Base-by-base conservation (phyloP, 2,797 vertebrate genomes). In the Orestias chungarensis region DNA sequence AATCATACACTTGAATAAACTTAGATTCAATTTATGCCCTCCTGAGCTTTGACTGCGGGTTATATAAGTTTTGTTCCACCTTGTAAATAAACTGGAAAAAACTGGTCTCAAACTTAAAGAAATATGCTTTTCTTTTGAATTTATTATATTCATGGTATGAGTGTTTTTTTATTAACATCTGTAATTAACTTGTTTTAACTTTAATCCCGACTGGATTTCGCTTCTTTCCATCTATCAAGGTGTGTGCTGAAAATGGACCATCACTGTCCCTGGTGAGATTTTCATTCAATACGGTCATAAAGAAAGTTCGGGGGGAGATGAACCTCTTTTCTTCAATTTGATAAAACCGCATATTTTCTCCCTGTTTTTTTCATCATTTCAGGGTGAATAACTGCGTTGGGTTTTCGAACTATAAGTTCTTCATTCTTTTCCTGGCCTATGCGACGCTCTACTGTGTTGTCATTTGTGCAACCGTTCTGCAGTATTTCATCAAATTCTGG, bases 351-450 rank as follows among this genome's bases (percentile, higher is more conserved):
- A 35, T 10, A 35, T 62, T 38, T 62, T 62, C 15, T 57, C 55
- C 35, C 5, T 47, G 49, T 17, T 43, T 6, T 43, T 18, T 44
- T 44, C 43, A 1, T 66, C 78, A 25, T 74, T 92, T 81, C 91
- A 99, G 98, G 98, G 97, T 99, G 92, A 99, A 99, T 94, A 99
- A 99, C 92, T 99, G 98, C 90, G 96, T 99, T 68, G 98, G 97
- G 89, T 99, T 98, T 94, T 97, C 97, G 84, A 99, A 99, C 94
- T 98, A 99, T 94, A 99, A 99, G 88, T 99, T 94, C 93, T 99
- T 99, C 89, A 93, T 99, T 86, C 92, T 99, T 81, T 99, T 99
- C 91, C 91, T 99, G 94, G 90, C 95, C 74, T 99, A 98, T 83
- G 96, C 97, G 27, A 93, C 97, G 73, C 90, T 99, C 77, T 99